Percentiles rank a stretch among this genome's conserved stretches.
Evolutionary conservation across 2,888 invertebrate genomes (phyloP).

Genomic region (Drosophila pseudotakahashii): DNA sequence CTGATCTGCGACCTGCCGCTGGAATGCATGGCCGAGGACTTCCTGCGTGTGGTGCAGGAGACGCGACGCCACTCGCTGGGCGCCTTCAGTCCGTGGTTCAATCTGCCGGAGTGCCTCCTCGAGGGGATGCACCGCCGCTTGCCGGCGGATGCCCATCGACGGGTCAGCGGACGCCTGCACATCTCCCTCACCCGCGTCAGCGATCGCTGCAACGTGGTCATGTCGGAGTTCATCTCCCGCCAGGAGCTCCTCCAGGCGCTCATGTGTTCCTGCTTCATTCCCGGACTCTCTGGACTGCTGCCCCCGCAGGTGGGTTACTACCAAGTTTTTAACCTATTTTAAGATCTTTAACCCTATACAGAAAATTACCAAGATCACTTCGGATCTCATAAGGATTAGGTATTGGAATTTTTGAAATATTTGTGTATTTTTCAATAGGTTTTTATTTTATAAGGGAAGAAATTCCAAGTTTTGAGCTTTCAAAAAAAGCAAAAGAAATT

Average conservation of each 20-base stretch:
- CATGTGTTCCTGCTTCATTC: slow-evolving; percentile 96
- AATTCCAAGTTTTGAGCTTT: too few species aligned
- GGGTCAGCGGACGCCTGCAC: slow-evolving; percentile 94
- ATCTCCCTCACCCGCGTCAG: slow-evolving; percentile 97
- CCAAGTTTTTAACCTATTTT: background rate
- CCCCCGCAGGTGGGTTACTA: slow-evolving; percentile 89
- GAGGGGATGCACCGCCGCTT: slow-evolving; percentile 93
- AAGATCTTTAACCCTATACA: background rate
- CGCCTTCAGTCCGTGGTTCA: slow-evolving; percentile 97
- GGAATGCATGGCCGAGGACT: slow-evolving; percentile 89
- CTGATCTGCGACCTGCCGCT: slow-evolving; percentile 93
- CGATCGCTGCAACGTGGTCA: slow-evolving; percentile 97
- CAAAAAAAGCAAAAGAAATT: too few species aligned
- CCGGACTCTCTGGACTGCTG: slow-evolving; percentile 95
- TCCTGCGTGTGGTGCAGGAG: slow-evolving; percentile 93
- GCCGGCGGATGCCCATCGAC: slow-evolving; percentile 94
- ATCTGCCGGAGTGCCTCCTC: slow-evolving; percentile 93
- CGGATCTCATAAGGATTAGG: background rate
- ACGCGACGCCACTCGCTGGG: slow-evolving; percentile 95
- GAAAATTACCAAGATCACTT: background rate
- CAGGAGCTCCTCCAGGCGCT: slow-evolving; percentile 96
- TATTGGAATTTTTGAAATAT: too few species aligned
- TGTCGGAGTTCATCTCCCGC: slow-evolving; percentile 94
- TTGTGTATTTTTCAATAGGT: too few species aligned
- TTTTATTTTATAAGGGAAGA: too few species aligned